phyloP scores from a whole-genome alignment of 2,888 invertebrate species.

The Rhamnusium bicolor region DNA sequence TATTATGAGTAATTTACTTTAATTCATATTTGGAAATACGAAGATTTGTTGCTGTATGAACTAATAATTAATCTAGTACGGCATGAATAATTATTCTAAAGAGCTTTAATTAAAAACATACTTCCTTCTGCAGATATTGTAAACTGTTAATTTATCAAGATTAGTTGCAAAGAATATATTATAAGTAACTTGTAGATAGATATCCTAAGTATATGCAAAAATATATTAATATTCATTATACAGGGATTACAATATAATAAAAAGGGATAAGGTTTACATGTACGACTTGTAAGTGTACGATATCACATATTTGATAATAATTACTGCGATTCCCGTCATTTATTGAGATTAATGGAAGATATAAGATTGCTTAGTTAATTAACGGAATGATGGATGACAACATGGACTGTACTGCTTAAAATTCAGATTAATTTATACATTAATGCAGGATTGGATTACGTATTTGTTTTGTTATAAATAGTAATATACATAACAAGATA shows the following conservation, averaged over 20 bases:
- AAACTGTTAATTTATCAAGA: neutral
- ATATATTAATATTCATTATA: slow-evolving; percentile 4
- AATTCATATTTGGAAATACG: neutral
- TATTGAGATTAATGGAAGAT: slow-evolving; percentile 21
- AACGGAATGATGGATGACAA: slow-evolving; percentile 36
- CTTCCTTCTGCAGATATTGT: neutral
- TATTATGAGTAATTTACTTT: neutral
- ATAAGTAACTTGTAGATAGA: neutral
- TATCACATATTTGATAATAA: slow-evolving; percentile 14
- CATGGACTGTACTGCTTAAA: slow-evolving; percentile 20
- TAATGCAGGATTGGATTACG: neutral
- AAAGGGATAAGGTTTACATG: neutral
- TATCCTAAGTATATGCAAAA: neutral
- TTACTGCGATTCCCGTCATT: slow-evolving; percentile 13
- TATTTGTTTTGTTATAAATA: neutral
- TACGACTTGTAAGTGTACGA: neutral
- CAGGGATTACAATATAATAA: neutral
- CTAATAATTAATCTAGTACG: neutral
- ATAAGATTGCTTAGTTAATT: slow-evolving; percentile 35
- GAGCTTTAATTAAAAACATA: neutral
- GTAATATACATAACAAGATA: too few species aligned
- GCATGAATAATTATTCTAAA: neutral
- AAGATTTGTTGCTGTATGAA: neutral
- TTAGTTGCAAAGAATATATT: neutral
- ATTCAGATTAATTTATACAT: slow-evolving; percentile 31